Conservation (phyloP, 2,888 invertebrate genomes). For the Isotomurus palustris region DNA sequence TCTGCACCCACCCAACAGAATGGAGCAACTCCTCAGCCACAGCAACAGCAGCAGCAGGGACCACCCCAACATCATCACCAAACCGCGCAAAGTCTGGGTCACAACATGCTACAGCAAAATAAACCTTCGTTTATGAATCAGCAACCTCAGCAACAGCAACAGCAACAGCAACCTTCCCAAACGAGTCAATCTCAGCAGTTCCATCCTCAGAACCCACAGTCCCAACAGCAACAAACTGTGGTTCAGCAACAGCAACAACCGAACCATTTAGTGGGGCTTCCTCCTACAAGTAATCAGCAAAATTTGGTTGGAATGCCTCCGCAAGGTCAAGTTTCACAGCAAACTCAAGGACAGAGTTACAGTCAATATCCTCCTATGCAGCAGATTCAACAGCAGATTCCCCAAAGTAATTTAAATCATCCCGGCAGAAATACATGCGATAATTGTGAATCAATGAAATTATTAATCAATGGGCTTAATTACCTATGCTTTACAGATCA, state of each 20-base stretch:
- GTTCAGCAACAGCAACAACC: conserved; percentile 19
- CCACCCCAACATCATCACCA: conserved; percentile 48
- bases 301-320: too few species aligned
- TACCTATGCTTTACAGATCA: too few species aligned
- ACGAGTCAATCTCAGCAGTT: too few species aligned
- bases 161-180: conserved; percentile 33
- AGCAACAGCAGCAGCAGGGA: conserved; percentile 45
- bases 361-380: conserved; percentile 47
- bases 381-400: conserved; percentile 46
- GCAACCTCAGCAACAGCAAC: conserved; percentile 39
- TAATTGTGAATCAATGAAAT: too few species aligned
- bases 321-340: conserved; percentile 14
- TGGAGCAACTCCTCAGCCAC: conserved; percentile 46
- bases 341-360: conserved; percentile 35
- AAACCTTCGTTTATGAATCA: conserved; percentile 47
- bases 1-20: conserved; percentile 48
- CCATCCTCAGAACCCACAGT: conserved; percentile 24
- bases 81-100: conserved; percentile 41
- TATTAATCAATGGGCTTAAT: too few species aligned
- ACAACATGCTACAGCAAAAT: conserved; percentile 35
- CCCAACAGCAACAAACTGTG: conserved; percentile 22
- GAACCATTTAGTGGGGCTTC: background rate
- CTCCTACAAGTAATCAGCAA: background rate
- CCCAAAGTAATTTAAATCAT: background rate
- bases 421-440: too few species aligned